These are phyloP conservation scores for Ancistrus triradiatus DNA, from an alignment of 2,113 vertebrate species.

Conservation along the genomic window DNA sequence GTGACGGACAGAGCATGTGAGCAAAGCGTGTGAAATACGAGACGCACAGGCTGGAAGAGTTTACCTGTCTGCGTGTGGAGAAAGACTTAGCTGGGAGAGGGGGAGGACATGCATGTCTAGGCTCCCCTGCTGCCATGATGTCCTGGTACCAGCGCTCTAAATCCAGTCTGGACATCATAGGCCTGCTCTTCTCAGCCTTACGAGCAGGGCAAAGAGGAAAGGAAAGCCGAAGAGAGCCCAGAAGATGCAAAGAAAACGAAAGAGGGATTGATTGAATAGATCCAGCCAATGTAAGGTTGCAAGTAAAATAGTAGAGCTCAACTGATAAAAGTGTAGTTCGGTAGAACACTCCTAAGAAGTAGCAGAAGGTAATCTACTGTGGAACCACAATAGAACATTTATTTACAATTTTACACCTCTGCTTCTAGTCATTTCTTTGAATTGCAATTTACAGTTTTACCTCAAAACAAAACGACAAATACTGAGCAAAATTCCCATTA, in stretches of 20 bases:
- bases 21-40: slow-evolving; percentile 5
- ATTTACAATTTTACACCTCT: too few relatives aligned
- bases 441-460: too few relatives aligned
- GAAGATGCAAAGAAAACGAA: slow-evolving; percentile 27
- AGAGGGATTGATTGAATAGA: slow-evolving; percentile 43
- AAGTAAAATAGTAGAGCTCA: too few relatives aligned
- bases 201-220: slow-evolving; percentile 32
- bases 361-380: too few relatives aligned
- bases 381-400: too few relatives aligned
- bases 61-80: slow-evolving; percentile 87
- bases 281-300: slow-evolving; percentile 17
- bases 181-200: slow-evolving; percentile 66
- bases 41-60: slow-evolving; percentile 13
- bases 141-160: slow-evolving; percentile 78
- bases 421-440: too few relatives aligned
- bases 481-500: too few relatives aligned
- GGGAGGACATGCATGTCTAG: slow-evolving; percentile 77
- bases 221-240: slow-evolving; percentile 14
- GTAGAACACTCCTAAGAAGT: too few relatives aligned
- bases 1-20: slow-evolving; percentile 1
- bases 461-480: too few relatives aligned
- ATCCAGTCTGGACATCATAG: slow-evolving; percentile 72
- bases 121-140: slow-evolving; percentile 72
- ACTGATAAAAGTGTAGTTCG: too few relatives aligned
- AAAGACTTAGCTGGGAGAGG: slow-evolving; percentile 87